Percentiles rank a stretch among this genome's conserved stretches.
Evolutionary conservation across 2,797 vertebrate species (phyloP).

Genomic region (Thaleichthys pacificus): DNA sequence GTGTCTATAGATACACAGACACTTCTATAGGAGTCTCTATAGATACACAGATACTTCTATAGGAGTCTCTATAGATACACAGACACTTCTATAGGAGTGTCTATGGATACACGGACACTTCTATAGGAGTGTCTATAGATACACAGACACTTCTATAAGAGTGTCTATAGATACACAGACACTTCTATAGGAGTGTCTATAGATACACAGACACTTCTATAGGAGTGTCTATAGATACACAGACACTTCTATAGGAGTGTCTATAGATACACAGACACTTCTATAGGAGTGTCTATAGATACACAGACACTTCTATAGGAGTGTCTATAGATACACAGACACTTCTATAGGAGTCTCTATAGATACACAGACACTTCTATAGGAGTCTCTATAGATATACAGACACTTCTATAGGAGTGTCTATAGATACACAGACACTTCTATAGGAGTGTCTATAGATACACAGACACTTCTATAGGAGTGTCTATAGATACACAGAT

Average conservation of each 20-base stretch:
- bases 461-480: no score
- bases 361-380: background rate
- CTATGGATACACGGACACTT: background rate
- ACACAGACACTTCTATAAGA: background rate
- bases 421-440: no score
- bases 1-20: background rate
- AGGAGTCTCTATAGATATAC: no score
- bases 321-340: constrained; percentile 32
- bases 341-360: no score
- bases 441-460: no score
- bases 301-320: no score
- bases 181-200: background rate
- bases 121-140: background rate
- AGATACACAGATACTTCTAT: no score
- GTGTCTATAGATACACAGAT: constrained; percentile 30
- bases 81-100: no score
- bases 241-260: background rate
- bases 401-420: background rate
- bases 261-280: background rate
- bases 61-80: constrained; percentile 23
- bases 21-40: background rate
- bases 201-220: no score
- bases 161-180: no score
- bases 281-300: no score
- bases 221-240: no score